phyloP scores from a whole-genome alignment of 2,888 invertebrate genomes.

The Trachelus iudaicus region DNA sequence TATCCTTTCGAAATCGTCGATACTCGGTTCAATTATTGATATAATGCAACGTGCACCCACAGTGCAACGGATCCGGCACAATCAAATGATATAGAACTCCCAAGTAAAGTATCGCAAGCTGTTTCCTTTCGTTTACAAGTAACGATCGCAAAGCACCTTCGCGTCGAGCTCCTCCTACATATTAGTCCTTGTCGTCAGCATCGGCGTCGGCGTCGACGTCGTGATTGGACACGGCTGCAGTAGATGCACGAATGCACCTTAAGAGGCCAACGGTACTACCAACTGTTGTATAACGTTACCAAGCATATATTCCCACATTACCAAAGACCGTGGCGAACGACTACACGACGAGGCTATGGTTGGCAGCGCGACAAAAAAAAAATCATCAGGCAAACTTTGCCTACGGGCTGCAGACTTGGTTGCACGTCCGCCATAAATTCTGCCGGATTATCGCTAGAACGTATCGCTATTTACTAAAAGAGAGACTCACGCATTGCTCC shows the following conservation, averaged over 20 bases:
- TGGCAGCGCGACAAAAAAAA: neutral
- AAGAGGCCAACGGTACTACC: neutral
- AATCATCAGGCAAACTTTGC: neutral
- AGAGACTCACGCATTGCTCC: neutral
- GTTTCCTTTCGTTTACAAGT: neutral
- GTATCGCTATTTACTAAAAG: neutral
- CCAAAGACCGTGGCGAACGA: neutral
- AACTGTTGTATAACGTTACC: neutral
- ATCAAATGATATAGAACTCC: neutral
- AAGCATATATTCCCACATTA: neutral
- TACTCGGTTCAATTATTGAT: neutral
- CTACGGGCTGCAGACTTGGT: neutral
- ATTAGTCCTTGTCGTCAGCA: neutral
- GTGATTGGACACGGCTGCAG: neutral
- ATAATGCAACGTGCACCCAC: neutral
- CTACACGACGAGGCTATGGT: neutral
- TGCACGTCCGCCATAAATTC: neutral
- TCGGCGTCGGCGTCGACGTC: neutral
- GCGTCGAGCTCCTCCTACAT: neutral
- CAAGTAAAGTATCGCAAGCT: neutral
- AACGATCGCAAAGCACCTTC: neutral
- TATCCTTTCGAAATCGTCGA: neutral
- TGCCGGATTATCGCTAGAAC: neutral
- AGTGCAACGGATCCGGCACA: neutral
- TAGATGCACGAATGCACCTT: neutral